Percentiles rank a stretch among this genome's conserved stretches.
These are phyloP conservation scores for Luidia sarsii DNA, from an alignment of 53 echinoderm and acorn worm species.

Conservation along the genomic window DNA sequence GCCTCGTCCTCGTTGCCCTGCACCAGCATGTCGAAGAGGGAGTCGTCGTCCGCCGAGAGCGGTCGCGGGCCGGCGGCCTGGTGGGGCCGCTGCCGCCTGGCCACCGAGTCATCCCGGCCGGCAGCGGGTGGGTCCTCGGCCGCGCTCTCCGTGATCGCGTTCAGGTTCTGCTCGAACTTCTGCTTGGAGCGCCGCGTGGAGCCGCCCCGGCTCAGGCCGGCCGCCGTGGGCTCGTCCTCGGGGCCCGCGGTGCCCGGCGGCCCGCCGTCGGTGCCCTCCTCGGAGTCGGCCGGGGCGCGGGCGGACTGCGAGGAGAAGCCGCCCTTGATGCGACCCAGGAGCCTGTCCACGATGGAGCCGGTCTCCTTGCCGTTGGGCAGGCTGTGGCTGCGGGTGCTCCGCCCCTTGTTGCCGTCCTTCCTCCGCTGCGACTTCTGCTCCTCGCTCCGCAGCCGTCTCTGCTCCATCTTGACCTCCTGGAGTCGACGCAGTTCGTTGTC, in stretches of 20 bases:
- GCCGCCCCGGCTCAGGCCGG: conserved; percentile 35
- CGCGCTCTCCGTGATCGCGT: conserved; percentile 71
- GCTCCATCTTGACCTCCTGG: conserved; percentile 73
- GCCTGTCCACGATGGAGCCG: conserved; percentile 67
- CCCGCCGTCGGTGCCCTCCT: conserved; percentile 60
- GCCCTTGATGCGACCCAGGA: conserved; percentile 76
- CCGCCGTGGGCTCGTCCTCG: conserved; percentile 14
- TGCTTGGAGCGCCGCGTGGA: conserved; percentile 69
- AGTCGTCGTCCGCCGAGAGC: conserved; percentile 66
- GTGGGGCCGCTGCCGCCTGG: conserved; percentile 27
- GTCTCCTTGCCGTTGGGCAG: conserved; percentile 58
- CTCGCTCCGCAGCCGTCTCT: conserved; percentile 75
- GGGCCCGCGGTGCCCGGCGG: conserved; percentile 58
- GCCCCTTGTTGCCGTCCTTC: conserved; percentile 50
- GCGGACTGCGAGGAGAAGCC: conserved; percentile 56
- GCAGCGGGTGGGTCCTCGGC: conserved; percentile 37
- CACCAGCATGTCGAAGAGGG: conserved; percentile 67
- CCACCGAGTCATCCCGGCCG: conserved; percentile 45
- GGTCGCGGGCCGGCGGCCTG: conserved; percentile 18
- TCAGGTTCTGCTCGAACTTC: conserved; percentile 75
- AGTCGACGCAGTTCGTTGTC: conserved; percentile 85
- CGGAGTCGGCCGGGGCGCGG: conserved; percentile 23
- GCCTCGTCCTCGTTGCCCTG: conserved; percentile 73
- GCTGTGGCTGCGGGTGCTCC: conserved; percentile 35
- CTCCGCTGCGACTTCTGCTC: conserved; percentile 68